phyloP scores from a whole-genome alignment of 2,888 invertebrate species.

The Lamellibrachia columna region DNA sequence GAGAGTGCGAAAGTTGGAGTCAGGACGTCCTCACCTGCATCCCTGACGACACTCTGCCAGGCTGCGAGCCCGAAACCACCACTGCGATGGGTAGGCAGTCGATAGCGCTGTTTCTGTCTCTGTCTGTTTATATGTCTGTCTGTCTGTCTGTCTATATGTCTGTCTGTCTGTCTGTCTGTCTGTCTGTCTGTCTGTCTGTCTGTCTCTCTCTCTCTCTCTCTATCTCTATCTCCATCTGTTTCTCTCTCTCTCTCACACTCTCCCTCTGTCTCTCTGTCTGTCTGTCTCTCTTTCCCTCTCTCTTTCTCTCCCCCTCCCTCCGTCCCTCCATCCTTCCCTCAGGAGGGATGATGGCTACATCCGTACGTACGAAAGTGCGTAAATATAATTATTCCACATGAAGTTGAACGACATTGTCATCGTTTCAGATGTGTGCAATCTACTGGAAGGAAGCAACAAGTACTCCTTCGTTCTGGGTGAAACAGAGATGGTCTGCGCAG shows the following conservation, averaged over 20 bases:
- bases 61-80: slow-evolving; percentile 16
- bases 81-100: background rate
- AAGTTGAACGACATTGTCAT: background rate
- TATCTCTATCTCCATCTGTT: too few species aligned
- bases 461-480: background rate
- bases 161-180: background rate
- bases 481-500: background rate
- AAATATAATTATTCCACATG: background rate
- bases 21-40: slow-evolving; percentile 18
- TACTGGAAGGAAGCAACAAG: background rate
- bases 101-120: background rate
- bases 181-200: too few species aligned
- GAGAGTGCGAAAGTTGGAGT: background rate
- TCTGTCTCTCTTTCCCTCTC: too few species aligned
- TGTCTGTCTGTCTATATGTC: background rate
- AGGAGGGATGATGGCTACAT: too few species aligned
- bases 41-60: background rate
- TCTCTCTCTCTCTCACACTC: too few species aligned
- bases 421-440: background rate
- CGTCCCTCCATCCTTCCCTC: too few species aligned
- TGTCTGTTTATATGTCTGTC: too few species aligned
- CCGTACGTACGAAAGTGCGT: too few species aligned
- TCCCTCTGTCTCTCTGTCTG: too few species aligned
- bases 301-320: too few species aligned
- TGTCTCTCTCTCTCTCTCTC: too few species aligned